These are phyloP conservation scores for Bicyclus anynana DNA, from an alignment of 1,140 invertebrate genomes.

Conservation along the genomic window DNA sequence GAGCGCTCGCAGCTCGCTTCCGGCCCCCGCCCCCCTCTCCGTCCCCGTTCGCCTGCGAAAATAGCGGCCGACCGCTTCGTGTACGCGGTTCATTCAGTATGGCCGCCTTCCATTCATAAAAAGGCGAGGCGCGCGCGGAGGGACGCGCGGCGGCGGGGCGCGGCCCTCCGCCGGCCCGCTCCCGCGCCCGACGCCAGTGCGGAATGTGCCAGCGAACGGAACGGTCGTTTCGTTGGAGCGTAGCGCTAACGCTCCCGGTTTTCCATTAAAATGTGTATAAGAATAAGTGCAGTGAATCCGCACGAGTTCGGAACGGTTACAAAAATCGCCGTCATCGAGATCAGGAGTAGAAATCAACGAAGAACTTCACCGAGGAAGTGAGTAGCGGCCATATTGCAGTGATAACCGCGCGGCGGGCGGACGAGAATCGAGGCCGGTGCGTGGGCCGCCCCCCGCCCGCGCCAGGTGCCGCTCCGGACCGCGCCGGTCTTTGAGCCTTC, in stretches of 20 bases:
- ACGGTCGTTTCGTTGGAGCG: constrained; percentile 79
- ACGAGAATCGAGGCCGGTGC: constrained; percentile 77
- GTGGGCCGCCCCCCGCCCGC: constrained; percentile 74
- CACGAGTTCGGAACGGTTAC: constrained; percentile 74
- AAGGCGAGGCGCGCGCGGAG: constrained; percentile 77
- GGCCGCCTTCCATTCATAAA: constrained; percentile 88
- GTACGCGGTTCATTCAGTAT: constrained; percentile 83
- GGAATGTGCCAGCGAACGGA: constrained; percentile 80
- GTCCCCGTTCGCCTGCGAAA: constrained; percentile 68
- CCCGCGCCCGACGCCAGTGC: constrained; percentile 72
- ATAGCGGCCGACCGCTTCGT: constrained; percentile 73
- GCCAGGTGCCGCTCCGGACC: constrained; percentile 73
- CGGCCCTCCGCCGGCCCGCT: constrained; percentile 74
- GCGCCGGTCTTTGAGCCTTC: constrained; percentile 71
- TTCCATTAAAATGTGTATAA: constrained; percentile 77
- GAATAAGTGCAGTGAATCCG: constrained; percentile 78
- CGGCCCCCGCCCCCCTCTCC: constrained; percentile 63
- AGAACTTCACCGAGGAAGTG: constrained; percentile 76
- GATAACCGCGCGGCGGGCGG: constrained; percentile 75
- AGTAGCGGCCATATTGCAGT: constrained; percentile 77
- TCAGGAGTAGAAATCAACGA: constrained; percentile 75
- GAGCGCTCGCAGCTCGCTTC: constrained; percentile 68
- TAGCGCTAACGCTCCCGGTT: constrained; percentile 74
- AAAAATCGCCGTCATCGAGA: constrained; percentile 73
- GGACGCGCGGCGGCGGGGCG: constrained; percentile 56